phyloP scores from a whole-genome alignment of 1,140 invertebrate genomes.

The Pseudomyrmex concolor region DNA sequence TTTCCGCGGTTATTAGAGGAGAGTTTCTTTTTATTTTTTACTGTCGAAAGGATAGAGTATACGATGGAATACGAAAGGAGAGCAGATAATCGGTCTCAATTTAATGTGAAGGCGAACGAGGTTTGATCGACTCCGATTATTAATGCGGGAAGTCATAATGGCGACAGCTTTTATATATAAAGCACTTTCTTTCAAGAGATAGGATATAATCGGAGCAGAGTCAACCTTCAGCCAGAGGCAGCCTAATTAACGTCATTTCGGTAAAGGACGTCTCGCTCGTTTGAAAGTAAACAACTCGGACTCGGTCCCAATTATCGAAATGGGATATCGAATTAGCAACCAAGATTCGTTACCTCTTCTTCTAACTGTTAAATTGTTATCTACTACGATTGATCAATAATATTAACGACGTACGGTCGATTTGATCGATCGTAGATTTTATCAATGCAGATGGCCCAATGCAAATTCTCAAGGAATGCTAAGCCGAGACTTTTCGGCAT shows the following conservation, averaged over 20 bases:
- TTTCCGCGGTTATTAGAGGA: conserved; percentile 8
- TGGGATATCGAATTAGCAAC: conserved; percentile 59
- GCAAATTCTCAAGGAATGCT: neutral
- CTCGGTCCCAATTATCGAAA: conserved; percentile 66
- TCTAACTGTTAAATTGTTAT: conserved; percentile 5
- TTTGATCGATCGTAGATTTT: neutral
- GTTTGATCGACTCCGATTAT: conserved; percentile 70
- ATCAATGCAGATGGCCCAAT: neutral
- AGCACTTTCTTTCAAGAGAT: conserved; percentile 67
- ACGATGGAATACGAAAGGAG: conserved; percentile 21
- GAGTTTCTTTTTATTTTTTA: neutral
- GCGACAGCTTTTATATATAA: conserved; percentile 32
- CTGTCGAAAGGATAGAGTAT: neutral
- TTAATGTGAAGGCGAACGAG: conserved; percentile 67
- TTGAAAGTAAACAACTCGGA: conserved; percentile 57
- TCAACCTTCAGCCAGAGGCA: conserved; percentile 55
- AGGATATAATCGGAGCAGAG: conserved; percentile 58
- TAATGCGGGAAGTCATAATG: conserved; percentile 59
- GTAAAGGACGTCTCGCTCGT: conserved; percentile 50
- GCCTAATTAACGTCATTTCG: conserved; percentile 72
- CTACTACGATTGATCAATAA: conserved; percentile 7
- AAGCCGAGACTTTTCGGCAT: neutral
- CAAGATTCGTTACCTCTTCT: neutral
- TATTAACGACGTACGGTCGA: neutral
- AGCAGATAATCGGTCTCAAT: conserved; percentile 48